phyloP scores from a whole-genome alignment of 2,797 vertebrate species.

The Petrocephalus sullivani region DNA sequence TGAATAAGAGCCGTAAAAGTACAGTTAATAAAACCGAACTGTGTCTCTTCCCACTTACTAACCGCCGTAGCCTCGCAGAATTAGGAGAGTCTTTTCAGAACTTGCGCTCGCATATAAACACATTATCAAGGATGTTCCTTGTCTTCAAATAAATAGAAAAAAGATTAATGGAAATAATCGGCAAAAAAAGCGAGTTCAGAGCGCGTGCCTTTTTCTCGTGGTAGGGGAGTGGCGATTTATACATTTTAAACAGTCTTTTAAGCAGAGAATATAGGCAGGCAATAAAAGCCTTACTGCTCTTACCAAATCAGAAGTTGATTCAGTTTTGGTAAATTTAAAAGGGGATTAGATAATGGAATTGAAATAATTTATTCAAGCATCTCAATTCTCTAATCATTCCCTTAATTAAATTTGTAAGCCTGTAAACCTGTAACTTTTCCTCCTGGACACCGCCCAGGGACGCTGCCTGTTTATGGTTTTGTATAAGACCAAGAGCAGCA shows the following conservation, averaged over 20 bases:
- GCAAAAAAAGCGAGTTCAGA: neutral
- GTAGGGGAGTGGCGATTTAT: neutral
- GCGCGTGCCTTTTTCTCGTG: neutral
- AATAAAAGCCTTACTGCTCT: neutral
- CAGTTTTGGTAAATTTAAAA: neutral
- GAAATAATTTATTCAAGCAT: conserved; percentile 5
- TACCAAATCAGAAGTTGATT: neutral
- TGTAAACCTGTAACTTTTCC: neutral
- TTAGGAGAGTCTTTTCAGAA: neutral
- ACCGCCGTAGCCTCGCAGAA: neutral
- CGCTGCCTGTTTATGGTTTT: neutral
- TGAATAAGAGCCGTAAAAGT: conserved; percentile 10
- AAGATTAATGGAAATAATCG: neutral
- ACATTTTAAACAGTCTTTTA: neutral
- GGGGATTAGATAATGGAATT: neutral
- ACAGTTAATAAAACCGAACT: neutral
- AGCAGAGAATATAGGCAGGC: neutral
- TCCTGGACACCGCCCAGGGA: neutral
- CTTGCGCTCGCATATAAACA: neutral
- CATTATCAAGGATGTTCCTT: neutral
- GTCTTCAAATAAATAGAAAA: neutral
- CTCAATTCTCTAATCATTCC: neutral
- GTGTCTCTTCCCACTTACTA: neutral
- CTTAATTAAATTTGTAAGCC: neutral
- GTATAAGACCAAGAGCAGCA: neutral